A percentile compares a stretch with the other conserved stretches of the same genome.
phyloP scores from a whole-genome alignment of 2,888 invertebrate species.

The Eupithecia abbreviata region DNA sequence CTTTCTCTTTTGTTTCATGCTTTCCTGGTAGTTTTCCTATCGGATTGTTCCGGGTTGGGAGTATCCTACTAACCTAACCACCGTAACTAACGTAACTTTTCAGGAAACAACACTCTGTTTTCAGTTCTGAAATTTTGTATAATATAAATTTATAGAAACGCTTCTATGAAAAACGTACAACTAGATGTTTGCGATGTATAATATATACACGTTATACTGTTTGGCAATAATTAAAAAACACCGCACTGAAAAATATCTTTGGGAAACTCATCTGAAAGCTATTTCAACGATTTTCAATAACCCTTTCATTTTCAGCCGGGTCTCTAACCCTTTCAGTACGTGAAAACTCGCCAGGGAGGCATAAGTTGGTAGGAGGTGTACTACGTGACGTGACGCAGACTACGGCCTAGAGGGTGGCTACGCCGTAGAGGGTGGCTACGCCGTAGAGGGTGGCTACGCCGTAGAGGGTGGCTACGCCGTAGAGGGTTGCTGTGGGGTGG shows the following conservation, averaged over 20 bases:
- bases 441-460: conserved; percentile 17
- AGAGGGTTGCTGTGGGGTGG: not conserved
- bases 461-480: conserved; percentile 21
- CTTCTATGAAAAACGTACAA: not conserved
- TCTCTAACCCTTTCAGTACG: conserved; percentile 78
- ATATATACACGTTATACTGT: too few species aligned
- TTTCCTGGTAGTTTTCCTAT: conserved; percentile 26
- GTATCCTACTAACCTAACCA: conserved; percentile 18
- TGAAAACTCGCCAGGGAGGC: conserved; percentile 69
- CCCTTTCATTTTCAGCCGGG: conserved; percentile 55
- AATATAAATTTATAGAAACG: not conserved
- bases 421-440: conserved; percentile 16
- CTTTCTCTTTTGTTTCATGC: conserved; percentile 16
- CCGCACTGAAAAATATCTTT: not conserved
- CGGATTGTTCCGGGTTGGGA: conserved; percentile 46
- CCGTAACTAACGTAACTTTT: too few species aligned
- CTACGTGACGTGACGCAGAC: conserved; percentile 36
- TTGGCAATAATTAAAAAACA: not conserved
- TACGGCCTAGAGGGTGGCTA: conserved; percentile 39
- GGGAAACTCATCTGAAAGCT: conserved; percentile 1
- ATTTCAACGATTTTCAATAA: conserved; percentile 27
- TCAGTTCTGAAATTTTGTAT: not conserved
- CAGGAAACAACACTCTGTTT: not conserved
- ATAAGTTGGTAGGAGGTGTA: conserved; percentile 57
- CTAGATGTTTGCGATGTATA: too few species aligned